Percentiles rank a stretch among this genome's conserved stretches.
Evolutionary conservation across 2,888 invertebrate genomes (phyloP).

Genomic region (Drosophila phalerata): DNA sequence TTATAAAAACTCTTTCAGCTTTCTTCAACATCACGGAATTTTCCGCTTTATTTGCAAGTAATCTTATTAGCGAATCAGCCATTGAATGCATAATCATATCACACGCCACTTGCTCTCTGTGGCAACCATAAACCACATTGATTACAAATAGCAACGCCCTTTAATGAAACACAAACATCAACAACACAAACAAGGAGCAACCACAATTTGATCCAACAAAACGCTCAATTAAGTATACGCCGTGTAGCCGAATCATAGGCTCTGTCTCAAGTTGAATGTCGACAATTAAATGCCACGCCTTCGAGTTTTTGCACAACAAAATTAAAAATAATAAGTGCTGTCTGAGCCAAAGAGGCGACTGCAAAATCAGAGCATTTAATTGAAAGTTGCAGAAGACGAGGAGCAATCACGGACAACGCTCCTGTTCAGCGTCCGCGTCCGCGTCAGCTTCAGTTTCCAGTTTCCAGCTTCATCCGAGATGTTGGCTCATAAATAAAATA

Average conservation of each 20-base stretch:
- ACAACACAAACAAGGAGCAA: constrained; percentile 1
- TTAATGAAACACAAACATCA: constrained; percentile 57
- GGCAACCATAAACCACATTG: constrained; percentile 26
- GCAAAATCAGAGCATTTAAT: constrained; percentile 73
- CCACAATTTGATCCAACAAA: constrained; percentile 27
- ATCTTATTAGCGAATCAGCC: constrained; percentile 26
- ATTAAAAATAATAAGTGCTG: constrained; percentile 66
- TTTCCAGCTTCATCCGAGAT: constrained; percentile 11
- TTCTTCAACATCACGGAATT: not conserved
- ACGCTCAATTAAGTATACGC: constrained; percentile 63
- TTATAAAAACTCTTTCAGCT: no score
- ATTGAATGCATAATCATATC: constrained; percentile 36
- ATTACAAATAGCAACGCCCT: constrained; percentile 38
- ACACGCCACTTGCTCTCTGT: constrained; percentile 27
- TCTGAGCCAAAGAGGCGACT: constrained; percentile 25
- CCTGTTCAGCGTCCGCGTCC: constrained; percentile 12
- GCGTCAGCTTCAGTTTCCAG: not conserved
- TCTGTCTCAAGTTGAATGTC: constrained; percentile 18
- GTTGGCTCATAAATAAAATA: constrained; percentile 72
- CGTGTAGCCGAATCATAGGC: constrained; percentile 15
- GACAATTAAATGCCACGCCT: constrained; percentile 69
- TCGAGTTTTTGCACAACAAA: constrained; percentile 44
- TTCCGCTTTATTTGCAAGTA: constrained; percentile 1
- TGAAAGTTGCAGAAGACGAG: constrained; percentile 56
- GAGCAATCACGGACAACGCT: constrained; percentile 46